phyloP scores from a whole-genome alignment of 2,797 vertebrate genomes.

The Chloroceryle amazona region DNA sequence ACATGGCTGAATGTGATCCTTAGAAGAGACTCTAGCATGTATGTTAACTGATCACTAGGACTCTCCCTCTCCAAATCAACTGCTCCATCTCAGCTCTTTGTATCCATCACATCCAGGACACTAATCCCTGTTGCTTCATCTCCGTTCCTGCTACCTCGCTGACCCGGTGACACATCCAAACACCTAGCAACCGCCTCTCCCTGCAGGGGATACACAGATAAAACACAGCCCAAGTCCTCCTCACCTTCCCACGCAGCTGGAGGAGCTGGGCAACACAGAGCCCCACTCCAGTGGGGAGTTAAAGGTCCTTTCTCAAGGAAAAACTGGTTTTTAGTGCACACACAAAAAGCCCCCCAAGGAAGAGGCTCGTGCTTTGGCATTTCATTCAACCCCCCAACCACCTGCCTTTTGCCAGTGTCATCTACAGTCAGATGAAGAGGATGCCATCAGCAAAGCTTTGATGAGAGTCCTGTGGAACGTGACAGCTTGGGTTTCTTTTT shows the following conservation, averaged over 20 bases:
- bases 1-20: not conserved
- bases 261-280: rapidly evolving
- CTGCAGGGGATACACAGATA: not conserved
- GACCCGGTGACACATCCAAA: not conserved
- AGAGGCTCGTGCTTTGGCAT: not conserved
- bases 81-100: rapidly evolving
- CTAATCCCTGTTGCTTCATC: not conserved
- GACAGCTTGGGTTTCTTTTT: not conserved
- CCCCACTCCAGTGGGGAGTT: rapidly evolving
- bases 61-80: not conserved
- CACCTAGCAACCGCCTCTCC: not conserved
- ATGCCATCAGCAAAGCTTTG: not conserved
- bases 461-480: too few relatives aligned
- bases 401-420: not conserved
- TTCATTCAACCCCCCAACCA: not conserved
- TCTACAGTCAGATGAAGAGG: not conserved
- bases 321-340: rapidly evolving
- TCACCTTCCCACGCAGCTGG: rapidly evolving
- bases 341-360: not conserved
- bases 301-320: not conserved
- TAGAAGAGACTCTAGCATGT: not conserved
- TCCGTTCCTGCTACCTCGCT: rapidly evolving
- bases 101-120: not conserved
- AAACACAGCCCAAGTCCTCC: not conserved
- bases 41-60: not conserved